Evolutionary conservation across 2,888 invertebrate genomes (phyloP).

Genomic region (Nymphalis c-album): DNA sequence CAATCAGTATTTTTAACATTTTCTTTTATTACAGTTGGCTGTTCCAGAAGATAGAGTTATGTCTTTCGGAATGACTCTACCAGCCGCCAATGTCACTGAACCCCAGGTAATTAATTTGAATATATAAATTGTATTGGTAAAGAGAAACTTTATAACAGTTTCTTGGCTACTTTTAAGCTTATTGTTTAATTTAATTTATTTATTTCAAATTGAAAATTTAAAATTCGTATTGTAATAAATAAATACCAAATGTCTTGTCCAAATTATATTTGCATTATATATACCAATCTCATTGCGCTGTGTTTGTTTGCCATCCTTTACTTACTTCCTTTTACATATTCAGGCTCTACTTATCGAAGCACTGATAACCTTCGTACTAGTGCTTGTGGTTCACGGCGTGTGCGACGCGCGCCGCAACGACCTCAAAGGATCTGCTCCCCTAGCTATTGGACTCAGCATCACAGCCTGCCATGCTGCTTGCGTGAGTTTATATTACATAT

Average conservation of each 20-base stretch:
- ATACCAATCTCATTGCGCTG: too few relatives aligned
- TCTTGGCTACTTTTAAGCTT: too few relatives aligned
- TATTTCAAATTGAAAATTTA: too few relatives aligned
- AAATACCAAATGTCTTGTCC: too few relatives aligned
- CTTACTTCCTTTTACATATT: background rate
- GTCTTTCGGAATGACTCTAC: constrained; percentile 84
- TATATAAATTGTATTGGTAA: too few relatives aligned
- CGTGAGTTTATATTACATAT: constrained; percentile 80
- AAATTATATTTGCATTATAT: too few relatives aligned
- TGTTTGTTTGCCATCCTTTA: too few relatives aligned
- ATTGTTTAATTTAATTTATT: too few relatives aligned
- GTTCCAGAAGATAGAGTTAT: constrained; percentile 78
- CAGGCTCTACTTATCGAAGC: constrained; percentile 91
- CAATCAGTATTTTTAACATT: background rate
- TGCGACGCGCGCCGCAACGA: constrained; percentile 90
- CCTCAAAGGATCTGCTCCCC: constrained; percentile 90
- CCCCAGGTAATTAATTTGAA: constrained; percentile 76
- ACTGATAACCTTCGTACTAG: constrained; percentile 91
- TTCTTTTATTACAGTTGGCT: constrained; percentile 70
- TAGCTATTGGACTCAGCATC: constrained; percentile 94
- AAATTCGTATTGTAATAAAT: too few relatives aligned
- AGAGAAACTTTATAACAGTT: too few relatives aligned
- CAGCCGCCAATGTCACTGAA: constrained; percentile 79
- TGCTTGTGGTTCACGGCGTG: constrained; percentile 92
- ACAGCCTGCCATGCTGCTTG: constrained; percentile 91